Evolutionary conservation across 2,888 invertebrate species (phyloP), one percentile per base, ranked within the genome.

Genomic region (Watsonalla cultraria): DNA sequence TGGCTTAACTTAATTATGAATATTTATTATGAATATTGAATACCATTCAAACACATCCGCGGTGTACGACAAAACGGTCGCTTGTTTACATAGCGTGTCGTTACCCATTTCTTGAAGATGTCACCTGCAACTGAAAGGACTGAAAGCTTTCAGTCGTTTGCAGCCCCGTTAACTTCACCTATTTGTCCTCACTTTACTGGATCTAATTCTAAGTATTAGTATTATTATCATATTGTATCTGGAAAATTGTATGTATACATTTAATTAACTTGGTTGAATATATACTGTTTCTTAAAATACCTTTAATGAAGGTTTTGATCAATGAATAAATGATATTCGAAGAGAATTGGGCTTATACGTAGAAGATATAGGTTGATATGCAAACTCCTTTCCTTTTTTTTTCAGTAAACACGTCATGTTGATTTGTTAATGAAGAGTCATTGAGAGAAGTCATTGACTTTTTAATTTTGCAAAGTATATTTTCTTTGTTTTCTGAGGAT

Each of bases 71-170:
- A 8, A 37, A 8, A 49, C 39, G 53, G 47, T 60, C 63, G 58
- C 61, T 54, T 57, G 58, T 59, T 24, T 49, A 54, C 59, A 57
- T 77, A 65, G 72, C 77, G 68, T 78, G 75, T 66, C 73, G 61
- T 66, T 65, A 63, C 64, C 75, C 72, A 72, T 79, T 83, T 81
- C 68, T 65, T 64, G 61, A 67, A 74, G 69, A 76, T 67, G 74
- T 78, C 76, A 77, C 76, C 77, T 76, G 77, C 76, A 73, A 65
- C 68, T 71, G 66, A 74, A 73, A 71, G 74, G 75, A 74, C 78
- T 78, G 78, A 86, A 82, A 86, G 86, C 86, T 87, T 86, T 84
- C 76, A 79, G 75, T 74, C 72, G 76, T 83, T 86, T 80, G 69
- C 83, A 77, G 76, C 73, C 65, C 75, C 75, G 76, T 84, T 85